A percentile compares a stretch with the other conserved stretches of the same genome.
Conservation (phyloP, 1,140 invertebrate genomes). For the Bombus balteatus region DNA sequence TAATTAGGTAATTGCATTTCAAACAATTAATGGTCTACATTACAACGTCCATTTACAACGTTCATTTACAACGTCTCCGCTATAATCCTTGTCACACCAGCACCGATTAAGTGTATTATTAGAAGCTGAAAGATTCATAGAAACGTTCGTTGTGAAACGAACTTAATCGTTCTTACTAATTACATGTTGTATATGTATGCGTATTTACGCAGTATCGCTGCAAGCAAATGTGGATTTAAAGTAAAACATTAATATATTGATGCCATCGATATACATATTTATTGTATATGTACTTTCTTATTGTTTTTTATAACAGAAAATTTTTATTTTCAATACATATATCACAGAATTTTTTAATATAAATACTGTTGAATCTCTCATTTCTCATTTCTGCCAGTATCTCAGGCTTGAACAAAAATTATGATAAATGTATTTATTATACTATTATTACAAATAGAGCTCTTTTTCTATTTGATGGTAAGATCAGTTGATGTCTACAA, state of each 20-base stretch:
- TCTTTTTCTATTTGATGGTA: background rate
- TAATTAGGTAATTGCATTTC: background rate
- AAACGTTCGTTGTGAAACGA: background rate
- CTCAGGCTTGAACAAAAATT: too few relatives aligned
- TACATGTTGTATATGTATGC: too few relatives aligned
- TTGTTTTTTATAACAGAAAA: background rate
- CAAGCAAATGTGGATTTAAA: background rate
- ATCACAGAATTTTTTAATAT: background rate
- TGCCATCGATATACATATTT: background rate
- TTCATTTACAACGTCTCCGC: background rate
- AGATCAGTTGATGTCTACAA: slow-evolving; percentile 8
- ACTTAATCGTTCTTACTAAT: background rate
- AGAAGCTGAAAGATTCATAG: background rate
- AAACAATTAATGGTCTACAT: background rate
- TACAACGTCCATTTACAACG: too few relatives aligned
- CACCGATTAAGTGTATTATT: background rate
- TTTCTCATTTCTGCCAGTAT: too few relatives aligned
- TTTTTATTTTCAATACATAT: background rate
- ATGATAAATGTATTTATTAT: background rate
- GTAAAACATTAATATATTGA: background rate
- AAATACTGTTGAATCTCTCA: background rate
- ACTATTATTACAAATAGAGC: background rate
- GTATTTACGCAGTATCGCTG: background rate
- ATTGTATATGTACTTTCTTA: background rate
- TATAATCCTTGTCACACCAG: background rate